Evolutionary conservation across 2,888 invertebrate species (phyloP).

Genomic region (Agrotis segetum): DNA sequence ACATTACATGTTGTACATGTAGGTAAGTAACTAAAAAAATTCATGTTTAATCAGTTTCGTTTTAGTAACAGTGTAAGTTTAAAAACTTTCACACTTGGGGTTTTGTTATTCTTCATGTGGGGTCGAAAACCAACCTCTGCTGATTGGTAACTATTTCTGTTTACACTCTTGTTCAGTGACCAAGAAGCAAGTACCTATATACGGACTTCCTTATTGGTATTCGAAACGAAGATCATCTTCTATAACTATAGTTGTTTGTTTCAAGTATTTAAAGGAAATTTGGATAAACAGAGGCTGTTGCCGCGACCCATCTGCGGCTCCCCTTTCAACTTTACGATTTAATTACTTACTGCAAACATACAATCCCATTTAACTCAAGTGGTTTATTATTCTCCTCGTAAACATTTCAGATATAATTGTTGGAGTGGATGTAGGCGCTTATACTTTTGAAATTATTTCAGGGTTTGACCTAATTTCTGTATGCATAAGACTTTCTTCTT

Average conservation of each 20-base stretch:
- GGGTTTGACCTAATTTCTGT: not conserved
- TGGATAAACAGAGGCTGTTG: slow-evolving; percentile 39
- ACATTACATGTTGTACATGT: no score
- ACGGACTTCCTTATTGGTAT: not conserved
- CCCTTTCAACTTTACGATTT: slow-evolving; percentile 60
- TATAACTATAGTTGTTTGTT: slow-evolving; percentile 39
- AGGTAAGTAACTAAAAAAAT: no score
- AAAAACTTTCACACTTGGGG: no score
- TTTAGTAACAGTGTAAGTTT: no score
- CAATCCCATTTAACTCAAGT: slow-evolving; percentile 60
- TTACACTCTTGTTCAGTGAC: not conserved
- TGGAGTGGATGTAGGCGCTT: slow-evolving; percentile 25
- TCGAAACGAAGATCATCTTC: slow-evolving; percentile 4
- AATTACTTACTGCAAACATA: slow-evolving; percentile 64
- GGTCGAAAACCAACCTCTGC: no score
- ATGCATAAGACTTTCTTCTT: not conserved
- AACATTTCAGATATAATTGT: slow-evolving; percentile 55
- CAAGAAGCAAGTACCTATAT: slow-evolving; percentile 11
- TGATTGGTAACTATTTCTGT: no score
- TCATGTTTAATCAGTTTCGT: no score
- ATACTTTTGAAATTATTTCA: slow-evolving; percentile 29
- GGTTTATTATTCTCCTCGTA: slow-evolving; percentile 57
- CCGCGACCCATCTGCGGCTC: slow-evolving; percentile 54
- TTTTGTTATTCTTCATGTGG: no score
- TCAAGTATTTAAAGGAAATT: slow-evolving; percentile 49